phyloP scores from a whole-genome alignment of 2,113 vertebrate species.

The Amia ocellicauda region DNA sequence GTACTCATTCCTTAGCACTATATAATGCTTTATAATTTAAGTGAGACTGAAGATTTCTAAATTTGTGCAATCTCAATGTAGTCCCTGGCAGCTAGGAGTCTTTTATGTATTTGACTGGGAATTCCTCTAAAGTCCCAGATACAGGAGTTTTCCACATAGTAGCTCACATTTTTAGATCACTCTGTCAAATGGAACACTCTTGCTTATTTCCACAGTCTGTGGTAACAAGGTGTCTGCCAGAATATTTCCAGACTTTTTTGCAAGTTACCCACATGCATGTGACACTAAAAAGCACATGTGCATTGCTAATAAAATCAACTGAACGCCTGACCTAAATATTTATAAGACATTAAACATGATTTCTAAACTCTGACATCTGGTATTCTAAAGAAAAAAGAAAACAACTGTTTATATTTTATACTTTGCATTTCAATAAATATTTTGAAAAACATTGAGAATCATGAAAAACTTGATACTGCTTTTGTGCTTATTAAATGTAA shows the following conservation, averaged over 20 bases:
- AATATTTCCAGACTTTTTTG: neutral
- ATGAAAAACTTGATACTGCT: too few species aligned
- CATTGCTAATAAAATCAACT: neutral
- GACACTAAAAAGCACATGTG: neutral
- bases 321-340: neutral
- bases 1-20: too few species aligned
- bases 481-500: too few species aligned
- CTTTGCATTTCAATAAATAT: neutral
- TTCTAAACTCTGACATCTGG: neutral
- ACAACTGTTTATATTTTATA: neutral
- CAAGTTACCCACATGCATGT: neutral
- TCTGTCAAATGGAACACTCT: neutral
- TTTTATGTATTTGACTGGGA: too few species aligned
- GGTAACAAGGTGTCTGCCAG: neutral
- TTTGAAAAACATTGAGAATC: neutral
- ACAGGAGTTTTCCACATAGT: neutral
- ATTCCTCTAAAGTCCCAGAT: neutral
- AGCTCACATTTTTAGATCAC: neutral
- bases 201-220: constrained; percentile 2
- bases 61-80: too few species aligned
- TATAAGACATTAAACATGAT: neutral
- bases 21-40: too few species aligned
- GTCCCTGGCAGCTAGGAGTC: too few species aligned
- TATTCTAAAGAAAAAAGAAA: neutral
- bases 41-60: too few species aligned